phyloP scores from a whole-genome alignment of 2,888 invertebrate species.

The Drosophila setosimentum region DNA sequence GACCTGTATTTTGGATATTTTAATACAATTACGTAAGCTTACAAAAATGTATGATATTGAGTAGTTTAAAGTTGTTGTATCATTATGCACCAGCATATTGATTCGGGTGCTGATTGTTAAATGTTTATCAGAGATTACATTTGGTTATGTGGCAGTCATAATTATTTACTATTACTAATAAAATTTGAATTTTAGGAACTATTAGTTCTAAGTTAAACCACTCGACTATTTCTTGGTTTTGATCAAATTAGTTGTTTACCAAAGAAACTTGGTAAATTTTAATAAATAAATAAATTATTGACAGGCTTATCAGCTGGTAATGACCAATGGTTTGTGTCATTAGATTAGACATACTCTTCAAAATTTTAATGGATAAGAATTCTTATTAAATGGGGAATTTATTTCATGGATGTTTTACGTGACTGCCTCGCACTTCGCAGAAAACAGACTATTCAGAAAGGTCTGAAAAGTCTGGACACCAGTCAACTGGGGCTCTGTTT shows the following conservation, averaged over 20 bases:
- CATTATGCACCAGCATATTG: background rate
- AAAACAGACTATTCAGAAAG: background rate
- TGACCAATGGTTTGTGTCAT: slow-evolving; percentile 22
- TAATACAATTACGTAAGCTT: background rate
- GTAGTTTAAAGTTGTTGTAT: background rate
- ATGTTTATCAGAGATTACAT: background rate
- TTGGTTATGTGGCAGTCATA: background rate
- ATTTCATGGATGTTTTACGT: background rate
- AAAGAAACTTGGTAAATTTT: background rate
- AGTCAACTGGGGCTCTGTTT: background rate
- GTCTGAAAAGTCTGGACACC: background rate
- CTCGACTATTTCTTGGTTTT: background rate
- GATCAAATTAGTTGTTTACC: background rate
- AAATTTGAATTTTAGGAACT: background rate
- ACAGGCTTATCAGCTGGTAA: slow-evolving; percentile 26
- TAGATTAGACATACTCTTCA: background rate
- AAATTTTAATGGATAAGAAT: background rate
- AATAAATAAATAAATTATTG: background rate
- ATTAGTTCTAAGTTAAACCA: background rate
- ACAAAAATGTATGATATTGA: background rate
- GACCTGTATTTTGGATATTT: background rate
- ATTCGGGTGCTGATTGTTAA: background rate
- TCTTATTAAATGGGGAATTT: background rate
- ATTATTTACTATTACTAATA: slow-evolving; percentile 1
- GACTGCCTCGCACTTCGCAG: background rate